Conservation (phyloP, 2,797 vertebrate species). For the Mus minutoides region DNA sequence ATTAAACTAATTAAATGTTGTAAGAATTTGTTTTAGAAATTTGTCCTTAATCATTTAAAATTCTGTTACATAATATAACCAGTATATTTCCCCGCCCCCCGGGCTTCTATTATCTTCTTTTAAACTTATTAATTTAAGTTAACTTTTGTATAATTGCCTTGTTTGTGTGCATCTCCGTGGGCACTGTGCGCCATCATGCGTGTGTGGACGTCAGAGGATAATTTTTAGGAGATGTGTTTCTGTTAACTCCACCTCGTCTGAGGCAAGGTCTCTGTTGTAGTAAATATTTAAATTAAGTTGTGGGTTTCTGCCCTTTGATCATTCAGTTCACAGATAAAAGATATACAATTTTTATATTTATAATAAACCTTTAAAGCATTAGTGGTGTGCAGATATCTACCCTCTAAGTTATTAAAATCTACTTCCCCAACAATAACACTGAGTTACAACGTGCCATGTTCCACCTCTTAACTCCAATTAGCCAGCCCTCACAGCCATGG, state of each 20-base stretch:
- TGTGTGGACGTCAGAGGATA: neutral
- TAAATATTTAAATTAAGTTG: neutral
- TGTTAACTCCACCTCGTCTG: neutral
- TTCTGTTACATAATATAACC: neutral
- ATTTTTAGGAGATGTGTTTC: neutral
- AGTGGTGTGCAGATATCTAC: neutral
- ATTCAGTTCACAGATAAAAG: neutral
- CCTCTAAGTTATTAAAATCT: neutral
- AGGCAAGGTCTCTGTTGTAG: neutral
- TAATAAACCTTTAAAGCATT: neutral
- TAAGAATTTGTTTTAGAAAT: neutral
- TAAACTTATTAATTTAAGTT: neutral
- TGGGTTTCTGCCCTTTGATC: neutral
- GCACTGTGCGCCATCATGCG: neutral
- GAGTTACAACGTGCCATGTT: neutral
- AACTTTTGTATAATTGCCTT: neutral
- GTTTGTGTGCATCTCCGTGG: neutral
- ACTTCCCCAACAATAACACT: neutral
- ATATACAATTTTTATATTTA: neutral
- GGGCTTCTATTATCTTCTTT: neutral
- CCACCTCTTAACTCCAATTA: neutral
- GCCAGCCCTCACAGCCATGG: neutral
- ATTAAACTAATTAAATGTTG: neutral
- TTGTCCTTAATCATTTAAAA: constrained; percentile 24
- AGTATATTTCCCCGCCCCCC: neutral